These are phyloP conservation scores for Ophraella communa DNA, from an alignment of 2,888 invertebrate species.

Conservation along the genomic window DNA sequence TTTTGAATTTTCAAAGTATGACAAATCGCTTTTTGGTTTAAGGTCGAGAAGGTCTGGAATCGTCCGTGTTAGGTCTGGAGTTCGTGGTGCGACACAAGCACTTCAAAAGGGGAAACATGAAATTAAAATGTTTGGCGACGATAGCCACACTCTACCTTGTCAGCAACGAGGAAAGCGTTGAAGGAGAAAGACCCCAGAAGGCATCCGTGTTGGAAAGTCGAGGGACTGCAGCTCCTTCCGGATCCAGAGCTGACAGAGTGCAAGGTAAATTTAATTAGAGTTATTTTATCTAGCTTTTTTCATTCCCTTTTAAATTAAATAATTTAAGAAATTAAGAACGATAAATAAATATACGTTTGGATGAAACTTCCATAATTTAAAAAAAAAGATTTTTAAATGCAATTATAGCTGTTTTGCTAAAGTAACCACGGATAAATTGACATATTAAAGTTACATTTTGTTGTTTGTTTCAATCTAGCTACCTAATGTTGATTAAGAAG, in stretches of 20 bases:
- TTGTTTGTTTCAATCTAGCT: too few relatives aligned
- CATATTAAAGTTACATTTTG: too few relatives aligned
- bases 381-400: too few relatives aligned
- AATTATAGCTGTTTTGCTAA: too few relatives aligned
- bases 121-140: conserved; percentile 87
- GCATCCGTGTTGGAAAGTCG: conserved; percentile 80
- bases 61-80: conserved; percentile 78
- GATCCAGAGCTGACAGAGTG: conserved; percentile 77
- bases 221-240: conserved; percentile 66
- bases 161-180: conserved; percentile 87
- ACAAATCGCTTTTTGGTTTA: conserved; percentile 14
- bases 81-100: conserved; percentile 82
- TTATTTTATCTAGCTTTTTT: too few relatives aligned
- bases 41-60: conserved; percentile 72
- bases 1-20: too few relatives aligned
- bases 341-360: too few relatives aligned
- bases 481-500: too few relatives aligned
- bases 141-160: conserved; percentile 87
- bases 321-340: too few relatives aligned
- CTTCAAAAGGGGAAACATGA: conserved; percentile 84
- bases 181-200: conserved; percentile 76
- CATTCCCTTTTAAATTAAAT: too few relatives aligned
- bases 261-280: conserved; percentile 65
- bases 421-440: too few relatives aligned
- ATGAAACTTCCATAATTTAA: too few relatives aligned